Evolutionary conservation across 2,888 invertebrate species (phyloP).

Genomic region (Hybos culiciformis): DNA sequence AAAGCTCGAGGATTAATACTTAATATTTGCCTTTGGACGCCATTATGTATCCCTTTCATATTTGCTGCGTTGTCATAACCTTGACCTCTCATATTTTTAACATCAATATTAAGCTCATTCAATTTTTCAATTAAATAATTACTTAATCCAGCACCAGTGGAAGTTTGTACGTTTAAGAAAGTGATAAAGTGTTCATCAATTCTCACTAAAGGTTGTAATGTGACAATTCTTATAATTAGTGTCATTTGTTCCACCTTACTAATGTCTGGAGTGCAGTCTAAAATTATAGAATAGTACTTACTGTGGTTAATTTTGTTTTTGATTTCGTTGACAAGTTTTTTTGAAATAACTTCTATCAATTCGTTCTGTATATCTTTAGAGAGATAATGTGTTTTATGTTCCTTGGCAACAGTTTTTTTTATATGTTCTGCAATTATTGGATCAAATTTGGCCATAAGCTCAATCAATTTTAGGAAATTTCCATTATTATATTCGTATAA

Average conservation of each 20-base stretch:
- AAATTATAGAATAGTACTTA: constrained; percentile 1
- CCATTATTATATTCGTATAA: constrained; percentile 1
- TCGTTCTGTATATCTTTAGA: neutral
- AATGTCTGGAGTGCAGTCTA: constrained; percentile 2
- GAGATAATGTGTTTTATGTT: neutral
- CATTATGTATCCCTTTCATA: constrained; percentile 19
- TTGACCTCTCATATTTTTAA: neutral
- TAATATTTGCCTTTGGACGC: constrained; percentile 19
- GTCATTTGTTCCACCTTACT: constrained; percentile 1
- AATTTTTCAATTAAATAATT: neutral
- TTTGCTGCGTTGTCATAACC: constrained; percentile 21
- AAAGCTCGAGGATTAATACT: constrained; percentile 17
- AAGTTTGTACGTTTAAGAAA: neutral
- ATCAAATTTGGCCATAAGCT: neutral
- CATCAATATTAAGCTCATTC: neutral
- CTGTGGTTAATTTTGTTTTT: neutral
- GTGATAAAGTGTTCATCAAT: neutral
- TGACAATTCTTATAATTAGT: neutral
- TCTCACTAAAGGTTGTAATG: neutral
- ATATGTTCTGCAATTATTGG: neutral
- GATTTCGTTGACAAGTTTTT: neutral
- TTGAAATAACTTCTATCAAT: neutral
- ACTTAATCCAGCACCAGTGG: neutral
- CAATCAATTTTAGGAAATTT: neutral
- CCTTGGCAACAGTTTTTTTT: neutral